These are phyloP conservation scores for Platanista minor DNA, from an alignment of 2,113 vertebrate genomes.

Conservation along the genomic window DNA sequence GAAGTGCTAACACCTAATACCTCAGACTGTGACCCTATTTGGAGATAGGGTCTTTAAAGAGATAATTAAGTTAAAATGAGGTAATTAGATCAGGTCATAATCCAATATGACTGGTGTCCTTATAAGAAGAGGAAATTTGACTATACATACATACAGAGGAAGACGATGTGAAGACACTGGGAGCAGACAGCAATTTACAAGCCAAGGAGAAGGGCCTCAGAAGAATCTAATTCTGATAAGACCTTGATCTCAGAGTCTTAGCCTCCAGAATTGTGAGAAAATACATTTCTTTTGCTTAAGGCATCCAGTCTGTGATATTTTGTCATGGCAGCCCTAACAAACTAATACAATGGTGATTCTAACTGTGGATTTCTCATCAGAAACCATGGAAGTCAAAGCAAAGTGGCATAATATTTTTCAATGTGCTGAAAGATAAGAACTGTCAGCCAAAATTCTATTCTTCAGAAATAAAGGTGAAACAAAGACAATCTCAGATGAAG, in stretches of 20 bases:
- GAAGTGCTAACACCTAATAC: too few species aligned
- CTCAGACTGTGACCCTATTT: too few species aligned
- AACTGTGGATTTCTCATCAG: not conserved
- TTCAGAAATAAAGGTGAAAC: too few species aligned
- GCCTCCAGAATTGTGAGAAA: not conserved
- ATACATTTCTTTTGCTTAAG: not conserved
- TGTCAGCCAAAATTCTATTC: too few species aligned
- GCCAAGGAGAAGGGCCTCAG: not conserved
- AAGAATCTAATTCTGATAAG: not conserved
- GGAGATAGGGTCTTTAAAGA: too few species aligned
- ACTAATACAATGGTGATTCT: not conserved
- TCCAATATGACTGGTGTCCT: not conserved
- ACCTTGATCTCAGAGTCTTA: not conserved
- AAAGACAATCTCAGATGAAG: too few species aligned
- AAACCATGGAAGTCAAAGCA: not conserved
- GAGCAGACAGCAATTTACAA: not conserved
- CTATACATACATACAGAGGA: not conserved
- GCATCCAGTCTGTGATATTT: not conserved
- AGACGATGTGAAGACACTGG: not conserved
- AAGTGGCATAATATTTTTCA: not conserved
- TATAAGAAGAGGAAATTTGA: not conserved
- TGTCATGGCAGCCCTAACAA: not conserved
- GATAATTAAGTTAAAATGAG: too few species aligned
- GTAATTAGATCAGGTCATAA: too few species aligned
- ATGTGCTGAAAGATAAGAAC: not conserved